Evolutionary conservation across 2,888 invertebrate genomes (phyloP).

Genomic region (Drosophila kambysellisi): DNA sequence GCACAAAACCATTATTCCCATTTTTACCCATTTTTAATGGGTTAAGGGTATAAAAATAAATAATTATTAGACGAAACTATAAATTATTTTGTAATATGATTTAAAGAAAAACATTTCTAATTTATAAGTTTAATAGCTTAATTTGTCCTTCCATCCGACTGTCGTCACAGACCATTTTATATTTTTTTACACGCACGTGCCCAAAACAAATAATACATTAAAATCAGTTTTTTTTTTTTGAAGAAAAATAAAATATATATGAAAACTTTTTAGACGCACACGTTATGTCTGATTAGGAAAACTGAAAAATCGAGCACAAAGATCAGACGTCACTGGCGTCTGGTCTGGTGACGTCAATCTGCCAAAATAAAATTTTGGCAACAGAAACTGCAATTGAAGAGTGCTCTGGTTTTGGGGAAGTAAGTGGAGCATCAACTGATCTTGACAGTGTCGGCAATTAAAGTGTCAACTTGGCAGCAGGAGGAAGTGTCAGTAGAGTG

Average conservation of each 20-base stretch:
- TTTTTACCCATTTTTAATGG: no score
- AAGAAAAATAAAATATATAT: background rate
- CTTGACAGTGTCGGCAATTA: conserved; percentile 75
- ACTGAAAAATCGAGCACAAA: conserved; percentile 31
- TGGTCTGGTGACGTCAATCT: conserved; percentile 56
- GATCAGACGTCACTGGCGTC: conserved; percentile 24
- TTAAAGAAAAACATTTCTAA: conserved; percentile 16
- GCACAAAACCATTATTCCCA: no score
- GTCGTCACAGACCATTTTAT: conserved; percentile 34
- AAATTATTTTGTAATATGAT: background rate
- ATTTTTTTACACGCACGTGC: conserved; percentile 45
- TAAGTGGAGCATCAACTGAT: conserved; percentile 63
- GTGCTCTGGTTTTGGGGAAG: conserved; percentile 21
- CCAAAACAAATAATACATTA: conserved; percentile 15
- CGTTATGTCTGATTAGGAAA: conserved; percentile 2
- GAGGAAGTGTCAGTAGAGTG: conserved; percentile 11
- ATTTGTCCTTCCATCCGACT: conserved; percentile 26
- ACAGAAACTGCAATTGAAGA: conserved; percentile 17
- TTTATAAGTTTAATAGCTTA: conserved; percentile 17
- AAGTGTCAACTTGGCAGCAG: conserved; percentile 53
- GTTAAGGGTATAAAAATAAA: no score
- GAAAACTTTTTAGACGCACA: conserved; percentile 12
- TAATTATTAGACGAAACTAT: background rate
- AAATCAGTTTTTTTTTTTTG: background rate
- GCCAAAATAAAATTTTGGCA: conserved; percentile 35